Evolutionary conservation across 2,888 invertebrate species (phyloP), one percentile per base, ranked within the genome.

Genomic region (Apantesis nais): DNA sequence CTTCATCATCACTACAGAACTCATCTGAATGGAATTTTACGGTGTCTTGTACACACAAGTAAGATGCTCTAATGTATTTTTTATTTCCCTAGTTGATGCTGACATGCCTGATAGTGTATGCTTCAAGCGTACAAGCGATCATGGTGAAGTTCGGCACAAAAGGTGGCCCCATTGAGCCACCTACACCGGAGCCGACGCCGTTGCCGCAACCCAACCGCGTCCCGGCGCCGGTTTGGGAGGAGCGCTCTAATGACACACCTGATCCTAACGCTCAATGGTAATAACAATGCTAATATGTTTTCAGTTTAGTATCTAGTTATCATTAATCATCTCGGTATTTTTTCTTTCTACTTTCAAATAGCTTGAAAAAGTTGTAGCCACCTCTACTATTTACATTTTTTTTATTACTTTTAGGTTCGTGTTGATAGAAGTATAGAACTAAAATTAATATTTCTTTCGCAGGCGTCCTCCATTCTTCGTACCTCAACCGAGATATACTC

Each of bases 211-310:
- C 96, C 65, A 95, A 91, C 85, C 92, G 95, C 31, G 89, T 86
- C 39, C 96, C 96, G 2, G 96, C 96, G 78, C 95, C 96, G 41
- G 96, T 96, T 29, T 96, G 96, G 96, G 96, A 96, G 81, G 92
- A 95, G 83, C 90, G 95, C 74, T 89, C 91, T 29, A 93, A 95
- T 78, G 96, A 96, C 78, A 89, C 94, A 37, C 96, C 96, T 41
- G 96, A 96, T 86, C 96, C 96, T 71, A 95, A 96, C 80, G 96
- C 96, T 81, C 95, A 96, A 86, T 95, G 95, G 96, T 96, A 92
- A 92, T 31, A 14, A 31, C 67, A 61, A 19, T 68, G 12, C 5
- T 34, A 14, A 62, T 9, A 34, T 4, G 5, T 4, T 34, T 34
- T 34, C 34, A 4, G 5, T 34, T 5, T 34, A 34, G 34, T 34